A percentile compares a stretch with the other conserved stretches of the same genome.
phyloP scores from a whole-genome alignment of 1,140 invertebrate species.

The Drosophila watanabei region DNA sequence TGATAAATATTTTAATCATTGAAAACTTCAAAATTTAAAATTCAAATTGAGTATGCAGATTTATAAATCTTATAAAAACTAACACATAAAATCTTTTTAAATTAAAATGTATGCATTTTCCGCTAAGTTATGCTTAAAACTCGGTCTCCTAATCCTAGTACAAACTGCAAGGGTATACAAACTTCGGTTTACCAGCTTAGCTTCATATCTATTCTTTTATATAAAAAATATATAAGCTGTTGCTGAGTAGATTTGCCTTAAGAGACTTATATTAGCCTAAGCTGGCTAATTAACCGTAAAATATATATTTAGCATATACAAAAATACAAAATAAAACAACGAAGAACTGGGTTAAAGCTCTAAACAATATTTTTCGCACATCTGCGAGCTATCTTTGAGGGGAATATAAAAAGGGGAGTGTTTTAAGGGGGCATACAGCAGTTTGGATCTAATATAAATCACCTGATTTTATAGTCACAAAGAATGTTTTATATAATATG shows the following conservation, averaged over 20 bases:
- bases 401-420: constrained; percentile 12
- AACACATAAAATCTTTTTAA: neutral
- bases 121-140: neutral
- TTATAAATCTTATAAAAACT: neutral
- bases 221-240: constrained; percentile 1
- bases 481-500: neutral
- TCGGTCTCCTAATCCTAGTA: neutral
- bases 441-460: neutral
- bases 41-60: neutral
- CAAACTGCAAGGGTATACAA: neutral
- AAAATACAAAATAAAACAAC: constrained; percentile 2
- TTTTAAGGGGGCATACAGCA: neutral
- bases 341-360: neutral
- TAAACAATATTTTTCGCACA: constrained; percentile 23
- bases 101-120: neutral
- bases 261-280: constrained; percentile 15
- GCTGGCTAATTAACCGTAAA: constrained; percentile 21
- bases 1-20: neutral
- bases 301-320: constrained; percentile 6
- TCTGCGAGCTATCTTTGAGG: neutral
- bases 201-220: neutral
- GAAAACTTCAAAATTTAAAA: neutral
- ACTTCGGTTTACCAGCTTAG: neutral
- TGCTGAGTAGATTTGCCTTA: constrained; percentile 1
- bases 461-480: neutral